Conservation (phyloP, 1,140 invertebrate species). For the Sarcophaga bullata region DNA sequence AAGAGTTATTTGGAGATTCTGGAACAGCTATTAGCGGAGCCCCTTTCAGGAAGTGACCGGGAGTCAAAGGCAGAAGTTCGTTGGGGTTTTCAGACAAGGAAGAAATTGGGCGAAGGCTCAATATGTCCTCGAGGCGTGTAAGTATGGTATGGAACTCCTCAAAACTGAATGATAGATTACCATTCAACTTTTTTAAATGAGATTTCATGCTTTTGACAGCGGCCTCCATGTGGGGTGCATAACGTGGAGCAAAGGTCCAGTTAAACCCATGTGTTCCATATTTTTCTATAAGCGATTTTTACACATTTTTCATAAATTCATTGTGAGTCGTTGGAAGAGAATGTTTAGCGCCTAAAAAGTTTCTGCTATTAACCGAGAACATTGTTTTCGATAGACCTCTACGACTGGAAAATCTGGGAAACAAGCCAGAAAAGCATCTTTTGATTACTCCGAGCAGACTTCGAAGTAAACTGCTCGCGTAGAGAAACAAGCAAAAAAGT, state of each 20-base stretch:
- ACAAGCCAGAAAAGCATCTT: background rate
- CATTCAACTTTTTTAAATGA: conserved; percentile 11
- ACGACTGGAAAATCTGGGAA: background rate
- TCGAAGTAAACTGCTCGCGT: conserved; percentile 15
- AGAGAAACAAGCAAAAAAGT: background rate
- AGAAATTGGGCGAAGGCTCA: conserved; percentile 25
- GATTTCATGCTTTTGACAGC: background rate
- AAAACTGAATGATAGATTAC: conserved; percentile 18
- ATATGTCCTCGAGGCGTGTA: conserved; percentile 27
- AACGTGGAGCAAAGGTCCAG: conserved; percentile 32
- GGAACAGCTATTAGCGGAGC: conserved; percentile 9
- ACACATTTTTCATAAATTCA: background rate
- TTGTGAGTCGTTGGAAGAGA: background rate
- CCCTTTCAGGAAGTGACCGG: conserved; percentile 36
- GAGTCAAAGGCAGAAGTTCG: conserved; percentile 30
- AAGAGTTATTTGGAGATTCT: background rate
- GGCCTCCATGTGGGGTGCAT: conserved; percentile 42
- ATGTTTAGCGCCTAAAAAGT: background rate
- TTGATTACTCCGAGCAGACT: background rate
- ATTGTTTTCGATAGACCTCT: background rate
- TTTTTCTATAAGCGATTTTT: background rate
- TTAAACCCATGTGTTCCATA: background rate
- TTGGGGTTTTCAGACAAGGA: conserved; percentile 13
- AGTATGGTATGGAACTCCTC: conserved; percentile 36
- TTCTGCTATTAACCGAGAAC: background rate